A percentile compares a stretch with the other conserved stretches of the same genome.
Evolutionary conservation across 2,797 vertebrate genomes (phyloP).

Genomic region (Gobionotothen gibberifrons): DNA sequence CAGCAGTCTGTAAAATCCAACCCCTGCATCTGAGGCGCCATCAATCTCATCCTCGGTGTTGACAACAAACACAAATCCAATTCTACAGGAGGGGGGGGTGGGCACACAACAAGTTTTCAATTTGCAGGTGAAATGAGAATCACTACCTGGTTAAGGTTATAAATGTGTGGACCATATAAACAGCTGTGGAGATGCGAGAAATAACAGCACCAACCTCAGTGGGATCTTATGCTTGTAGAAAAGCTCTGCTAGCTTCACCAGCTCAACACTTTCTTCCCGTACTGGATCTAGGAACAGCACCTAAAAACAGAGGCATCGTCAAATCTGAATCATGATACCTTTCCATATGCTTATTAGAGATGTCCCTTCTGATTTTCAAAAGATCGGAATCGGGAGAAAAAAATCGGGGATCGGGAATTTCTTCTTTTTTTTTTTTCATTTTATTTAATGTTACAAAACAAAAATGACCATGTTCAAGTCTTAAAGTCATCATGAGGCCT

Average conservation of each 20-base stretch:
- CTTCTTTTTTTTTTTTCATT: too few relatives aligned
- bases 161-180: slow-evolving; percentile 57
- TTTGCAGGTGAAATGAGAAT: slow-evolving; percentile 72
- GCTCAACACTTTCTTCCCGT: slow-evolving; percentile 87
- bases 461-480: too few relatives aligned
- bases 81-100: slow-evolving; percentile 79
- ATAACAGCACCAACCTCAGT: slow-evolving; percentile 85
- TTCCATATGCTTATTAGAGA: too few relatives aligned
- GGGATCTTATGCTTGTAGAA: slow-evolving; percentile 93
- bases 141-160: slow-evolving; percentile 64
- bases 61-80: slow-evolving; percentile 96
- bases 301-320: slow-evolving; percentile 56
- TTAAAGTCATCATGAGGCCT: too few relatives aligned
- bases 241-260: slow-evolving; percentile 91
- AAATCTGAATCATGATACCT: slow-evolving; percentile 6
- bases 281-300: slow-evolving; percentile 90
- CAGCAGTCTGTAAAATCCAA: slow-evolving; percentile 92
- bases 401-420: too few relatives aligned
- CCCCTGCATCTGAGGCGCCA: slow-evolving; percentile 88
- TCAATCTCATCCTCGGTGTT: slow-evolving; percentile 88
- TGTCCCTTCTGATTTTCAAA: too few relatives aligned
- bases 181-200: slow-evolving; percentile 33
- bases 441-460: too few relatives aligned
- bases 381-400: too few relatives aligned
- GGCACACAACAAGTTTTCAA: slow-evolving; percentile 68